Evolutionary conservation across 2,888 invertebrate genomes (phyloP), one percentile per base, ranked within the genome.

Genomic region (Drosophila picticornis): DNA sequence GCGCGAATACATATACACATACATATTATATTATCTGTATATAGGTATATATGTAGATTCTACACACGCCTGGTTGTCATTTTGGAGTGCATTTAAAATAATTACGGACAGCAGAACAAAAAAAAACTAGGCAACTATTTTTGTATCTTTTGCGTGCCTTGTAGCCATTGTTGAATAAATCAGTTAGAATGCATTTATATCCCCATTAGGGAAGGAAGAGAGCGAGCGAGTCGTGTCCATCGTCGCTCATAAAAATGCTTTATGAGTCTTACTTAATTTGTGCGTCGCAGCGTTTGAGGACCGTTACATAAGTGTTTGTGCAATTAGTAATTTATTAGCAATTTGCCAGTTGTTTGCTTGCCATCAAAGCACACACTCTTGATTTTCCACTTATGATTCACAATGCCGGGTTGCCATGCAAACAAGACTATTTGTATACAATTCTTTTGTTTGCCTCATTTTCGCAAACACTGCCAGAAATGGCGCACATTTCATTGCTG

Each of bases 291-390:
- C 67, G 63, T 78, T 83, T 60, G 52, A 51, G 52, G 52, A 53
- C 64, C 60, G 79, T 88, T 88, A 86, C 72, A 88, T 81, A 86
- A 80, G 69, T 75, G 88, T 70, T 71, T 69, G 60, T 64, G 72
- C 84, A 88, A 85, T 85, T 85, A 86, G 62, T 72, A 73, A 75
- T 86, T 83, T 75, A 86, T 86, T 86, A 86, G 77, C 60, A 46
- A 75, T 55, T 68, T 57, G 25, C 34, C 56, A 36, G 52, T 61
- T 75, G 63, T 75, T 79, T 79, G 46, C 75, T 61, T 55, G 32
- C 16, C 80, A 70, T 51, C 53, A 63, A 43, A 53, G 71, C 52
- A 46, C 4, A 63, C 25, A 57, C 27, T 63, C 70, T 56, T 51
- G 40, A 62, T 58, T 65, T 57, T 53, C 34, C 46, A 25, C 36